Conservation (phyloP, 1,140 invertebrate species). For the Temnothorax longispinosus region DNA sequence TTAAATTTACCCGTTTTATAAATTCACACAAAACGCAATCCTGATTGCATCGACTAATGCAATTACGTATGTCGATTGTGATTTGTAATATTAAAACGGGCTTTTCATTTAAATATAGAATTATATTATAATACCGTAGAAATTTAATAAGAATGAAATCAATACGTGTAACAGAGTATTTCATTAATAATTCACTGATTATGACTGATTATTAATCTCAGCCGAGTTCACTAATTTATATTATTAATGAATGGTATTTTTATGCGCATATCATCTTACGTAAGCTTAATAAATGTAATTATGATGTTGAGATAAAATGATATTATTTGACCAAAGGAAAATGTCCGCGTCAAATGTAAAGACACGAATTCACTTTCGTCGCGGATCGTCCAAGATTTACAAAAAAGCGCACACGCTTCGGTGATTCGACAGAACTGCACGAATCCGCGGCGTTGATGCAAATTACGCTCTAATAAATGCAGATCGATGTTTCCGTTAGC, state of each 20-base stretch:
- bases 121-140: not conserved
- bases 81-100: constrained; percentile 23
- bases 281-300: not conserved
- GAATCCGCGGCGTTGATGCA: constrained; percentile 51
- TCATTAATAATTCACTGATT: constrained; percentile 13
- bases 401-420: not conserved
- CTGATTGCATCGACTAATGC: not conserved
- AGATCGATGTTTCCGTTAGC: constrained; percentile 71
- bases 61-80: constrained; percentile 23
- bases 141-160: constrained; percentile 25
- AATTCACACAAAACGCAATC: constrained; percentile 16
- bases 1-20: constrained; percentile 22
- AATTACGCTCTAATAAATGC: constrained; percentile 71
- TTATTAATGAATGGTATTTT: not conserved
- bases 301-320: not conserved
- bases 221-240: not conserved
- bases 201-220: not conserved
- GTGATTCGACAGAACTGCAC: constrained; percentile 5
- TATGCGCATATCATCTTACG: not conserved
- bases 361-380: constrained; percentile 25
- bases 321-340: not conserved
- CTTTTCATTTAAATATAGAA: constrained; percentile 13
- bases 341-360: constrained; percentile 12
- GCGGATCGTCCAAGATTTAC: constrained; percentile 3
- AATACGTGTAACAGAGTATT: not conserved